These are phyloP conservation scores for Sycophila texana DNA, from an alignment of 2,888 invertebrate genomes.

Conservation along the genomic window DNA sequence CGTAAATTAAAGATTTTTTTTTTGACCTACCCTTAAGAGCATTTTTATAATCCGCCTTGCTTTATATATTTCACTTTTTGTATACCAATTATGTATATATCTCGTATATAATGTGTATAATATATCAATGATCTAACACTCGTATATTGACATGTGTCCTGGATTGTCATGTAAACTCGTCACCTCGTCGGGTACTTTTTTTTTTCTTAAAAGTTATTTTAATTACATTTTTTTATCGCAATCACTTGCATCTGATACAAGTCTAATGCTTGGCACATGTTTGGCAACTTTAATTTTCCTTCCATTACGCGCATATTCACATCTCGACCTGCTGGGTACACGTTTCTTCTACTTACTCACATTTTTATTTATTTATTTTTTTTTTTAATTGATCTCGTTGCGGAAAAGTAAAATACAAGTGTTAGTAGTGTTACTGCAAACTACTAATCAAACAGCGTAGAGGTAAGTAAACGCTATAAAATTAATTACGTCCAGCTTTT, in stretches of 20 bases:
- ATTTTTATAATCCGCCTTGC: constrained; percentile 26
- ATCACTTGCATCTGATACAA: constrained; percentile 34
- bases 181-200: constrained; percentile 35
- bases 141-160: constrained; percentile 61
- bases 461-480: no score
- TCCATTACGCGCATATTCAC: neutral
- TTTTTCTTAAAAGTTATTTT: neutral
- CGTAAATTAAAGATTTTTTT: no score
- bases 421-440: neutral
- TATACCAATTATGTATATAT: constrained; percentile 39
- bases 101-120: constrained; percentile 46
- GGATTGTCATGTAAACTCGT: constrained; percentile 59
- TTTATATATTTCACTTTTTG: constrained; percentile 22
- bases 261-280: constrained; percentile 54
- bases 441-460: no score
- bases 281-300: constrained; percentile 48
- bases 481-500: no score
- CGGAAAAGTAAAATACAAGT: constrained; percentile 9
- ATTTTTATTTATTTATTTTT: neutral
- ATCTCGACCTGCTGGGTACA: constrained; percentile 26
- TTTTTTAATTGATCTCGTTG: constrained; percentile 33
- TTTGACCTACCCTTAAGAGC: no score
- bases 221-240: constrained; percentile 23
- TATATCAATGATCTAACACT: constrained; percentile 46
- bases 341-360: constrained; percentile 3